Evolutionary conservation across 2,797 vertebrate species (phyloP), one percentile per base, ranked within the genome.

Genomic region (Astyanax mexicanus): DNA sequence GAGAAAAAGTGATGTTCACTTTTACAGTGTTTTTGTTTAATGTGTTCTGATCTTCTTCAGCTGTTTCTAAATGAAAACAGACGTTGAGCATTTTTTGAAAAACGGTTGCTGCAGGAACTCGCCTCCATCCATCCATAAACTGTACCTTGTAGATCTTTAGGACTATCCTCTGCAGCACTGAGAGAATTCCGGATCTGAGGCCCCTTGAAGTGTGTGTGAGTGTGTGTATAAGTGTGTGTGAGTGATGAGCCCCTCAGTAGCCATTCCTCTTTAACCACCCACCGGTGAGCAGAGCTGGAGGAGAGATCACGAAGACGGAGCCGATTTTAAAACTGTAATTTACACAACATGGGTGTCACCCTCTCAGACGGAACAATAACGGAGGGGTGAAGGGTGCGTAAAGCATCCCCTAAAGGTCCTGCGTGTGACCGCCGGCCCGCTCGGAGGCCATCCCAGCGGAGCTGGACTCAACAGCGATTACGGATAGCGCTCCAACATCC

Each of bases 251-350:
- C 84, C 83, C 84, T 80, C 3, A 72, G 76, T 85, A 82, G 84
- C 75, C 67, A 64, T 80, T 66, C 32, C 7, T 69, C 78, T 65
- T 38, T 67, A 70, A 68, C 58, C 62, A 71, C 57, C 69, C 37
- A 21, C 64, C 60, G 68, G 71, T 57, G 42, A 67, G 40, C 29
- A 69, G 64, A 70, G 70, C 54, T 57, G 69, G 52, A 60, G 66
- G 65, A 83, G 72, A 68, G 72, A 87, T 78, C 38, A 45, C 75
- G 29, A 80, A 88, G 83, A 69, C 61, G 6, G 83, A 88, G 87
- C 87, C 81, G n/a, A 47, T 81, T 86, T 89, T 91, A 89, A 91
- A 83, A 78, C 80, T 57, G 38, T 79, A 87, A 84, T 85, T 87
- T 88, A 86, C 78, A 79, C 77, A 77, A 57, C 77, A 40, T 85